A percentile compares a stretch with the other conserved stretches of the same genome.
These are phyloP conservation scores for Helostoma temminkii DNA, from an alignment of 2,797 vertebrate species.

Conservation along the genomic window DNA sequence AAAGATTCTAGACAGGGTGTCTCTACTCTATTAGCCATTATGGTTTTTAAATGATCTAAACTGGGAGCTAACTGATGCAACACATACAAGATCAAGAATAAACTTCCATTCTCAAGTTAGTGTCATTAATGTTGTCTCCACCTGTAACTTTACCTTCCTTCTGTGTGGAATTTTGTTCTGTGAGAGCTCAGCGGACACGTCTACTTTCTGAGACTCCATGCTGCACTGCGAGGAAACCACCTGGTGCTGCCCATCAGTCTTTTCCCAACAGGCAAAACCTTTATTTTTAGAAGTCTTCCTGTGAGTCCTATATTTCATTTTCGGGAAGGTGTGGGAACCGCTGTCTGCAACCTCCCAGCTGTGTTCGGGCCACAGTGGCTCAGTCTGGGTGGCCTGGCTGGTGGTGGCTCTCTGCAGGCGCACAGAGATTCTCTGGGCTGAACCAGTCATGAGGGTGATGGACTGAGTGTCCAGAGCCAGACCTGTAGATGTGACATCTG, in stretches of 20 bases:
- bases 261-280: slow-evolving; percentile 94
- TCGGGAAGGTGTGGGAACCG: slow-evolving; percentile 96
- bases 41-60: no score
- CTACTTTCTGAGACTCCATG: slow-evolving; percentile 65
- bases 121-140: neutral
- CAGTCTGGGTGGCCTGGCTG: slow-evolving; percentile 95
- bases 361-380: slow-evolving; percentile 91
- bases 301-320: slow-evolving; percentile 93
- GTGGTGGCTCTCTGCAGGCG: slow-evolving; percentile 92
- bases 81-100: no score
- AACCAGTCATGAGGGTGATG: slow-evolving; percentile 94
- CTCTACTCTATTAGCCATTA: no score
- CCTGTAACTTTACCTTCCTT: slow-evolving; percentile 77
- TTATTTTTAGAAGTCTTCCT: slow-evolving; percentile 90
- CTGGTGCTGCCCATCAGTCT: slow-evolving; percentile 79
- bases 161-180: slow-evolving; percentile 80
- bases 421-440: slow-evolving; percentile 94
- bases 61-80: no score
- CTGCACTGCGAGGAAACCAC: slow-evolving; percentile 66
- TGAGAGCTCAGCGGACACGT: slow-evolving; percentile 57
- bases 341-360: slow-evolving; percentile 85
- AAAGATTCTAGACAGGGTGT: no score
- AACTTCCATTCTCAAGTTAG: neutral
- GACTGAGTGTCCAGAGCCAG: slow-evolving; percentile 87
- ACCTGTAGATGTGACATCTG: slow-evolving; percentile 79